These are phyloP conservation scores for Laticauda colubrina DNA, from an alignment of 2,113 vertebrate species.

Conservation along the genomic window DNA sequence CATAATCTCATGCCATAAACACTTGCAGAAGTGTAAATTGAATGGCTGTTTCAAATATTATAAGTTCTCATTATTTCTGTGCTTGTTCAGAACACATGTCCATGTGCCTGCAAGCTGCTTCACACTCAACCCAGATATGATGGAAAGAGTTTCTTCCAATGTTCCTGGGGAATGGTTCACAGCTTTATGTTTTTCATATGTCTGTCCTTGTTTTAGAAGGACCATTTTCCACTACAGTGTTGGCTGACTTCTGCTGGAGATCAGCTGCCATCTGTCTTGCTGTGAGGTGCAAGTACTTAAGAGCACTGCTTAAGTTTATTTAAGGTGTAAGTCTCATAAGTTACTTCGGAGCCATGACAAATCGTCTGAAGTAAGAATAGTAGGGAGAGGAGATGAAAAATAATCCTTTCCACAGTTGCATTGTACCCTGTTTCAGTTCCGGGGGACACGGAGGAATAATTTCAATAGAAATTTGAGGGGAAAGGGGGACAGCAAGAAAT, in stretches of 20 bases:
- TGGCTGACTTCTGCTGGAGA: not conserved
- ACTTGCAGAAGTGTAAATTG: conserved; percentile 21
- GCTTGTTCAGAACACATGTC: not conserved
- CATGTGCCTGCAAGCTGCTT: not conserved
- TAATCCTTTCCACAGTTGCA: not conserved
- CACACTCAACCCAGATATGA: not conserved
- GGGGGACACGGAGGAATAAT: not conserved
- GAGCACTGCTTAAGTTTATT: not conserved
- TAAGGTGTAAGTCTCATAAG: not conserved
- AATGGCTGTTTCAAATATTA: not conserved
- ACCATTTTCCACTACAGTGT: not conserved
- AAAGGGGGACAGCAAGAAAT: not conserved
- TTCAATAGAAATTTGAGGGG: not conserved
- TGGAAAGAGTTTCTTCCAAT: not conserved
- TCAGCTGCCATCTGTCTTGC: not conserved
- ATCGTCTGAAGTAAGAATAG: not conserved
- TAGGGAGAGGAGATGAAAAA: not conserved
- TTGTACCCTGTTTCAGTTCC: not conserved
- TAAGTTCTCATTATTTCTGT: not conserved
- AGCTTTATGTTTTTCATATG: not conserved
- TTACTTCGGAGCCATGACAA: not conserved
- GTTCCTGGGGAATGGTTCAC: not conserved
- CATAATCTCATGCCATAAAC: conserved; percentile 13
- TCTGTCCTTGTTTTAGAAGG: not conserved
- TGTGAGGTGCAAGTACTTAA: not conserved